Percentiles rank a stretch among this genome's conserved stretches.
These are phyloP conservation scores for Scophthalmus maximus DNA, from an alignment of 2,113 vertebrate species.

Conservation along the genomic window DNA sequence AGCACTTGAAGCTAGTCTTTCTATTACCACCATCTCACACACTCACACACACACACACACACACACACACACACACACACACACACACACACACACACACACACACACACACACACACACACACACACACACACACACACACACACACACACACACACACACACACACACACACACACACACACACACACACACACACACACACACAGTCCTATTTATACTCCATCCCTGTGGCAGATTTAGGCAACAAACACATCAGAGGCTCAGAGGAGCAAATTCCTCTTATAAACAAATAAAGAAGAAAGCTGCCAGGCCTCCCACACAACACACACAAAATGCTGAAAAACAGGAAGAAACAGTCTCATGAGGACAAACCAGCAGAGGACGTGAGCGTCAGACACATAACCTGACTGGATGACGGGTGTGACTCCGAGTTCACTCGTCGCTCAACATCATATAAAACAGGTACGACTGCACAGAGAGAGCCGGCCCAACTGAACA, in stretches of 20 bases:
- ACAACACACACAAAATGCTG: constrained; percentile 30
- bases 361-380: constrained; percentile 18
- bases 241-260: constrained; percentile 39
- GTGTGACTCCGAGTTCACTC: neutral
- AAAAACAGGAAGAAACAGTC: constrained; percentile 41
- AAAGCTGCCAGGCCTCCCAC: constrained; percentile 21
- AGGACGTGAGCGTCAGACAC: neutral
- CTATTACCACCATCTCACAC: no score
- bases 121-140: neutral
- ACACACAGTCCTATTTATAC: neutral
- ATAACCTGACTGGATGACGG: constrained; percentile 14
- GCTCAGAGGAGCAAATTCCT: constrained; percentile 13
- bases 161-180: neutral
- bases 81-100: no score
- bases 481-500: neutral
- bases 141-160: neutral
- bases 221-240: constrained; percentile 29
- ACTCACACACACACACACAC: neutral
- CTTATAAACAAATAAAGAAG: constrained; percentile 46
- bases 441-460: neutral
- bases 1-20: neutral
- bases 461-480: neutral
- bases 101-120: neutral
- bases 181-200: neutral
- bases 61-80: neutral